These are phyloP conservation scores for Acanthornis magna DNA, from an alignment of 2,797 vertebrate genomes.

Conservation along the genomic window DNA sequence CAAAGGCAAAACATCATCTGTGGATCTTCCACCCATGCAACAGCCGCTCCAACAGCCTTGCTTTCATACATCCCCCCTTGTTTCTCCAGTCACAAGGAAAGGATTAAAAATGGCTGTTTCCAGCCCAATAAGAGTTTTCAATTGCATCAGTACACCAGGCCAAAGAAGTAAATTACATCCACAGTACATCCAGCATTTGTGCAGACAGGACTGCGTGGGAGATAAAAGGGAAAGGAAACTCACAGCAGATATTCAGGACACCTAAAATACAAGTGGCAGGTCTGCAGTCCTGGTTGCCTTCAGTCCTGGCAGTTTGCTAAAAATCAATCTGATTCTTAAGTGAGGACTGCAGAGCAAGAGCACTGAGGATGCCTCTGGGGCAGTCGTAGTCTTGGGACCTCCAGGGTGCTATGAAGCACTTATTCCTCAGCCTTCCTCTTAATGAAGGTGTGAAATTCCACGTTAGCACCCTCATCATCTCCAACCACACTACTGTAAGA, in stretches of 20 bases:
- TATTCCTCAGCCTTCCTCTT: background rate
- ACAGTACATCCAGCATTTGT: background rate
- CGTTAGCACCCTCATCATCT: background rate
- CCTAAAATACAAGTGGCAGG: background rate
- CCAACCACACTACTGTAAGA: background rate
- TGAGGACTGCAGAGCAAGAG: background rate
- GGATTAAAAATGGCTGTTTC: background rate
- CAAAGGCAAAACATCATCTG: background rate
- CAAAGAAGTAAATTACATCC: background rate
- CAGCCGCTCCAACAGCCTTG: background rate
- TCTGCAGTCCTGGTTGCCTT: background rate
- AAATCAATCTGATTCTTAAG: background rate
- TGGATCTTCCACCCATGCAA: background rate
- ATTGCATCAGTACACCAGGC: accelerated
- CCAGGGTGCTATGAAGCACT: background rate
- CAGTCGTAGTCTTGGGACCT: accelerated
- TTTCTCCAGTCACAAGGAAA: background rate
- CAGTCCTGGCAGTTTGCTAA: background rate
- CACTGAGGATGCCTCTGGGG: background rate
- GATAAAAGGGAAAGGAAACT: background rate
- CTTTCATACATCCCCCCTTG: background rate
- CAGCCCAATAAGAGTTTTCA: background rate
- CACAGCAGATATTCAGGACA: background rate
- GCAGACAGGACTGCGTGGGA: background rate
- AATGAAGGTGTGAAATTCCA: background rate